Conservation (phyloP, 1,140 invertebrate species). For the Rhopalosiphum maidis region DNA sequence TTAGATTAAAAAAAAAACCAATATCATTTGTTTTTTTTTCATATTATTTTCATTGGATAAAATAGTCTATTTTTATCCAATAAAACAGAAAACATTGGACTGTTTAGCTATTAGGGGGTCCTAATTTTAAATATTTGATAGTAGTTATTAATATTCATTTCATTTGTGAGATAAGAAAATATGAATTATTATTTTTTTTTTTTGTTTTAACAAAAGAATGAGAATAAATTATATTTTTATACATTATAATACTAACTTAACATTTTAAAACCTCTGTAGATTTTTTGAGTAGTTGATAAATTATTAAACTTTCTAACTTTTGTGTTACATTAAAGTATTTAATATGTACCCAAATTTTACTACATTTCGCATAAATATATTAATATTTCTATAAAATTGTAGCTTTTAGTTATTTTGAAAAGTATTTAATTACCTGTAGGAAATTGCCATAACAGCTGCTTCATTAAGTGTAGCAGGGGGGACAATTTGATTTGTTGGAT, state of each 20-base stretch:
- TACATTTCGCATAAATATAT: no score
- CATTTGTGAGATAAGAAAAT: not conserved
- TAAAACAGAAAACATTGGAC: no score
- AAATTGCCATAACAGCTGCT: constrained; percentile 96
- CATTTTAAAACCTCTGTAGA: not conserved
- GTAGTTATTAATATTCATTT: not conserved
- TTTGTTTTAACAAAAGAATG: no score
- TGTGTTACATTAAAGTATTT: no score
- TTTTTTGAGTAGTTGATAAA: not conserved
- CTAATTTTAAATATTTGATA: not conserved
- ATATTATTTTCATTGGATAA: no score
- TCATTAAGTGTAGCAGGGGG: constrained; percentile 96
- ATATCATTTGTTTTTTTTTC: no score
- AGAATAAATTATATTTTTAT: not conserved
- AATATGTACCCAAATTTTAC: not conserved
- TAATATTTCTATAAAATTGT: not conserved
- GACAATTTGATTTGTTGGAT: constrained; percentile 73
- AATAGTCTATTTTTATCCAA: no score
- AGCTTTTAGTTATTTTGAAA: not conserved
- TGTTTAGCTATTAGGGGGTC: no score
- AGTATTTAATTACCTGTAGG: constrained; percentile 80
- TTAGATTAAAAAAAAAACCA: no score
- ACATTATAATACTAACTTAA: not conserved
- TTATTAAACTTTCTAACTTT: no score
- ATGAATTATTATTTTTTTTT: not conserved